Evolutionary conservation across 2,888 invertebrate genomes (phyloP).

Genomic region (Globia sparganii): DNA sequence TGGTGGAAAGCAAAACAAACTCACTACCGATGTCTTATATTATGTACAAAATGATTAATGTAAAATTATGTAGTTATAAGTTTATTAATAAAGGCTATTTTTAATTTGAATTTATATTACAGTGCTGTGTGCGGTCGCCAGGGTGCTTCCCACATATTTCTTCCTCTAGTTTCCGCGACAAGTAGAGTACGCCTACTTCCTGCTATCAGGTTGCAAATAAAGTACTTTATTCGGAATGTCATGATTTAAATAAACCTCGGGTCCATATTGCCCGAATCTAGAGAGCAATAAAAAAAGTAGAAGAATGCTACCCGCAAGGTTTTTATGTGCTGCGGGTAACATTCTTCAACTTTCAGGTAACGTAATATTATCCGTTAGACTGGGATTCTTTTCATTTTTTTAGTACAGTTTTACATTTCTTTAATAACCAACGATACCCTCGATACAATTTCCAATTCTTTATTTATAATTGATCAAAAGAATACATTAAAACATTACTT

Average conservation of each 20-base stretch:
- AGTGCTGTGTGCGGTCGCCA: slow-evolving; percentile 2
- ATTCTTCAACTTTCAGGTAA: slow-evolving; percentile 25
- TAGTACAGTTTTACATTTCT: not conserved
- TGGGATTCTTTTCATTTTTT: too few species aligned
- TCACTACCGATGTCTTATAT: too few species aligned
- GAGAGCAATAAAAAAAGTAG: not conserved
- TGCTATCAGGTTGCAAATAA: not conserved
- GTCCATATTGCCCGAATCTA: not conserved
- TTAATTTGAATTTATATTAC: slow-evolving; percentile 1
- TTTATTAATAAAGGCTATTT: not conserved
- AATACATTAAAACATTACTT: not conserved
- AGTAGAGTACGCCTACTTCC: slow-evolving; percentile 14
- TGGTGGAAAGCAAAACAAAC: too few species aligned
- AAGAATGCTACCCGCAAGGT: slow-evolving; percentile 11
- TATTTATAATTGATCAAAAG: not conserved
- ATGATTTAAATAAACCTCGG: not conserved
- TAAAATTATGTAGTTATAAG: too few species aligned
- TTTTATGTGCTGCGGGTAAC: not conserved
- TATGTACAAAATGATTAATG: too few species aligned
- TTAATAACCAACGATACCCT: not conserved
- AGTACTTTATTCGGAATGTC: slow-evolving; percentile 15
- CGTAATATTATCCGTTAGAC: not conserved
- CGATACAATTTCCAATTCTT: not conserved
- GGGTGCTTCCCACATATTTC: slow-evolving; percentile 10
- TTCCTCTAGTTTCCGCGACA: slow-evolving; percentile 2